Base-by-base conservation (phyloP, 2,797 vertebrate genomes). In the Spinus pinus region DNA sequence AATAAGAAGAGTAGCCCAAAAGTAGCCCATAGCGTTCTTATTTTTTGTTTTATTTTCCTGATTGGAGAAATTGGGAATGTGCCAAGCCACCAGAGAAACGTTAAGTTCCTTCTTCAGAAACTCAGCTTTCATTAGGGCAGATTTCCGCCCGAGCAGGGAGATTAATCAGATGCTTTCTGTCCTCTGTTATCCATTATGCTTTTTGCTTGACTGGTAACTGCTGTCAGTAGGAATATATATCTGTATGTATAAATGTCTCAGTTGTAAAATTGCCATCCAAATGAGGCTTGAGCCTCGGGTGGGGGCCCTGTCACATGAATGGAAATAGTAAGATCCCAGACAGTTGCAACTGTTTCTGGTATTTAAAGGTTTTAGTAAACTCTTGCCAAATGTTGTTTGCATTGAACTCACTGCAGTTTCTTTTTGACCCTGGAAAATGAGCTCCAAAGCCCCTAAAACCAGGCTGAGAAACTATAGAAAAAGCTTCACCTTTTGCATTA, bases 181-280 rank as follows among this genome's bases (percentile, higher is more conserved):
- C 35, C 69, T 93, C 57, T 72, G 80, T 88, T 91, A 46, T 27
- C 57, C 77, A 49, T 96, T 90, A 88, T 67, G 51, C 6, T 82
- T 88, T 92, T 79, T 81, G 51, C 88, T 90, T 93, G 58, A 88
- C 58, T 84, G 19, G 86, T 79, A 88, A 44, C 69, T 80, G 47
- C 75, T 92, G 83, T 90, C 75, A 91, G 69, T 81, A 83, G 62
- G 61, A 90, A 81, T 85, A 60, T 30, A 31, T 8, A 39, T 89
- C 51, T 54, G 33, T 58, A 31, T 70, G 30, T 71, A 56, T 83
- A 71, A 86, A 72, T 67, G 66, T 80, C 82, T 78, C 5, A 1
- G 61, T 61, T 93, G 51, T 91, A 87, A 94, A 90, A 89, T 25
- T 90, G 57, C 70, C 46, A 35, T 91, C 75, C 53, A 67, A 57